Evolutionary conservation across 2,113 vertebrate genomes (phyloP).

Genomic region (Rhombomys opimus): DNA sequence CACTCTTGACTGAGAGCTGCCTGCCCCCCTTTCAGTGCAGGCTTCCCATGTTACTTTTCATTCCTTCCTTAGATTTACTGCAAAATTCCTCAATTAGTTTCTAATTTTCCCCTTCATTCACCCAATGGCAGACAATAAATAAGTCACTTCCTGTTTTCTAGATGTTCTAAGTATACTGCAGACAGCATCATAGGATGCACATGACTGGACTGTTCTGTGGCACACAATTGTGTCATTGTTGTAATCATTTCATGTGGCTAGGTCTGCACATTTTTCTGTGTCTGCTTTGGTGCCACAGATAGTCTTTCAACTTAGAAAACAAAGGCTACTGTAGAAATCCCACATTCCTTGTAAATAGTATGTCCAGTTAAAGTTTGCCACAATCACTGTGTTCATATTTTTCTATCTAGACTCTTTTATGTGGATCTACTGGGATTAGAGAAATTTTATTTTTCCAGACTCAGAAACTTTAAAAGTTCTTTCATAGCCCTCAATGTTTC

Average conservation of each 20-base stretch:
- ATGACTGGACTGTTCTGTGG: not conserved
- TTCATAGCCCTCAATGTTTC: not conserved
- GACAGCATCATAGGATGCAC: not conserved
- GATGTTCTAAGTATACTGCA: not conserved
- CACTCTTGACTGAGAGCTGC: not conserved
- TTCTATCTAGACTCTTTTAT: not conserved
- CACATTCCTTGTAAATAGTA: not conserved
- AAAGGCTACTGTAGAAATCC: not conserved
- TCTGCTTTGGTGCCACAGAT: not conserved
- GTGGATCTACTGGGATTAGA: not conserved
- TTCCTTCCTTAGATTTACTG: constrained; percentile 6
- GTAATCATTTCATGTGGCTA: not conserved
- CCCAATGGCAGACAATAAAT: not conserved
- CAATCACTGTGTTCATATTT: not conserved
- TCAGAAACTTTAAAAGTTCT: constrained; percentile 17
- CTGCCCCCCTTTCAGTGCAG: accelerated
- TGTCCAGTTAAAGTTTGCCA: not conserved
- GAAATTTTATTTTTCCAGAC: constrained; percentile 49
- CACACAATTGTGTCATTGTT: not conserved
- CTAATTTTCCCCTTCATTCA: not conserved
- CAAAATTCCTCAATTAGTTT: not conserved
- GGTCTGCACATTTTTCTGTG: not conserved
- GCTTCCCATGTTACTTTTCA: constrained; percentile 9
- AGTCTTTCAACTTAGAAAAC: constrained; percentile 30
- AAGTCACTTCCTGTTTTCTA: constrained; percentile 24